phyloP scores from a whole-genome alignment of 2,888 invertebrate genomes.

The Charanyca ferruginea region DNA sequence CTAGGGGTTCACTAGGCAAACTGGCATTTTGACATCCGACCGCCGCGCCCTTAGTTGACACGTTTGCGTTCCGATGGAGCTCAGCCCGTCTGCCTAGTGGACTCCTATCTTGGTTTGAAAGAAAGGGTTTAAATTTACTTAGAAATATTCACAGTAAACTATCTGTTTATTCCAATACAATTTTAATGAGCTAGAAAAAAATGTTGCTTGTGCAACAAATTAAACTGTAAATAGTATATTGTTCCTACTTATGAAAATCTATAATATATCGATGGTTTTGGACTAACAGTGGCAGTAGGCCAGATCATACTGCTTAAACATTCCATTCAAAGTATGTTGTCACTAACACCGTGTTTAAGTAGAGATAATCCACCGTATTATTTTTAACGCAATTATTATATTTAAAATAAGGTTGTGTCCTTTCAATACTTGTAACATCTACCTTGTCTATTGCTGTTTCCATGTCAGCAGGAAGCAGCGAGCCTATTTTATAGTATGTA shows the following conservation, averaged over 20 bases:
- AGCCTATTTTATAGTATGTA: constrained; percentile 22
- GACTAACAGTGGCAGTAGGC: constrained; percentile 47
- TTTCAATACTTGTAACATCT: constrained; percentile 55
- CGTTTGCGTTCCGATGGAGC: not conserved
- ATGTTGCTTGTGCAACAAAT: constrained; percentile 40
- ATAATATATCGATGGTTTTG: constrained; percentile 47
- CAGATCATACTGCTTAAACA: constrained; percentile 63
- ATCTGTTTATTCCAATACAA: constrained; percentile 30
- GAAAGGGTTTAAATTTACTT: constrained; percentile 5
- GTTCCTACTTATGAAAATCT: constrained; percentile 61
- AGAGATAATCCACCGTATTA: constrained; percentile 61
- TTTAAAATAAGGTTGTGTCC: constrained; percentile 65
- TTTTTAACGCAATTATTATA: constrained; percentile 47
- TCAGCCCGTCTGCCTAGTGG: not conserved
- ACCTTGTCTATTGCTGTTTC: constrained; percentile 43
- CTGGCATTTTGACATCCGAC: not conserved
- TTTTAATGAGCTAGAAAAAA: constrained; percentile 37
- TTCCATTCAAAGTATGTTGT: constrained; percentile 61
- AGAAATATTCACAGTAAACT: not conserved
- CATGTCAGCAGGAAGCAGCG: constrained; percentile 20
- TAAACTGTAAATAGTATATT: constrained; percentile 60
- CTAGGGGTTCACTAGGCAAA: not conserved
- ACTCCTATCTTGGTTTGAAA: not conserved
- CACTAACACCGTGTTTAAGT: constrained; percentile 63
- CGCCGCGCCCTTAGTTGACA: not conserved